A percentile compares a stretch with the other conserved stretches of the same genome.
phyloP scores from a whole-genome alignment of 2,888 invertebrate genomes.

The Brachypterus glaber region DNA sequence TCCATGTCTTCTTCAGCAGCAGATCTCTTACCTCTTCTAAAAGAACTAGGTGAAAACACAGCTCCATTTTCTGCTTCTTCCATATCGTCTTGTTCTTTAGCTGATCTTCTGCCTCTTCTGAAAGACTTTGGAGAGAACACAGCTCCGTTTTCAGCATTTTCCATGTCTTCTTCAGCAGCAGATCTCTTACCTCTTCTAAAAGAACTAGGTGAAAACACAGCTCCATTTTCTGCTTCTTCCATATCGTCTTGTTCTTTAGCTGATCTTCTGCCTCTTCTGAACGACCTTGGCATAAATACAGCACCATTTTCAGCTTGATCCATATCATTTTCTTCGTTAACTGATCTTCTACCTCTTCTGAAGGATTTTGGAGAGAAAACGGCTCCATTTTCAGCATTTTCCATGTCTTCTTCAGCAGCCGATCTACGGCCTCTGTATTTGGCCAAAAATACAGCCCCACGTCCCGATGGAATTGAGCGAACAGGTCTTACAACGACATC shows the following conservation, averaged over 20 bases:
- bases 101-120: slow-evolving; percentile 5
- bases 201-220: slow-evolving; percentile 16
- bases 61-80: slow-evolving; percentile 6
- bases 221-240: slow-evolving; percentile 16
- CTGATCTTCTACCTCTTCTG: slow-evolving; percentile 14
- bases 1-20: slow-evolving; percentile 10
- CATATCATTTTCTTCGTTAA: slow-evolving; percentile 14
- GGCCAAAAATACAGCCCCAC: slow-evolving; percentile 7
- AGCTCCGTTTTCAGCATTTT: slow-evolving; percentile 4
- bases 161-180: slow-evolving; percentile 6
- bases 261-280: slow-evolving; percentile 15
- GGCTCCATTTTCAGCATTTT: slow-evolving; percentile 13
- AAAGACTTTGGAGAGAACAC: slow-evolving; percentile 5
- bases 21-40: slow-evolving; percentile 5
- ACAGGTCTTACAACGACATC: background rate
- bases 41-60: slow-evolving; percentile 5
- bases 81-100: slow-evolving; percentile 6
- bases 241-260: slow-evolving; percentile 13
- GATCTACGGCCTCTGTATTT: background rate
- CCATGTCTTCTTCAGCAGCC: slow-evolving; percentile 10
- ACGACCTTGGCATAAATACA: slow-evolving; percentile 18
- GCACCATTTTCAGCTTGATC: slow-evolving; percentile 18
- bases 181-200: slow-evolving; percentile 9
- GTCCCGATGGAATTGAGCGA: slow-evolving; percentile 1
- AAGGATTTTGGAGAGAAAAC: slow-evolving; percentile 16